Evolutionary conservation across 2,113 vertebrate species (phyloP).

Genomic region (Nesogale talazaci): DNA sequence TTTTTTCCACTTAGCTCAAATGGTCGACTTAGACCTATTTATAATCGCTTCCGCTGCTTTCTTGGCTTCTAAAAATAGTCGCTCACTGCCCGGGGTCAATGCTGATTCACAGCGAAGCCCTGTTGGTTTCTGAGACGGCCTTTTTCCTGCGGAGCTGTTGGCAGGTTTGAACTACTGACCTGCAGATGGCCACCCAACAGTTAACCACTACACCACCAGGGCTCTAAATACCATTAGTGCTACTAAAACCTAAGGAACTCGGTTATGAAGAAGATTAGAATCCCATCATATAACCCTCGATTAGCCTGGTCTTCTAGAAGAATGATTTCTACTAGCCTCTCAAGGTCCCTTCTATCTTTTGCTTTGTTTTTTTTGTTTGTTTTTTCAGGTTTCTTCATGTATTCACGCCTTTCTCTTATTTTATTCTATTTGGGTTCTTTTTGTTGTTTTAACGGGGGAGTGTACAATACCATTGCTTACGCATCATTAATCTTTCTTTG

Average conservation of each 20-base stretch:
- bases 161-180: too few species aligned
- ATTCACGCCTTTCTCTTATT: background rate
- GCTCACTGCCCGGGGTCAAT: too few species aligned
- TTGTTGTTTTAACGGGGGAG: background rate
- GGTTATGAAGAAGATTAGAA: background rate
- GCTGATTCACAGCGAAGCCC: too few species aligned
- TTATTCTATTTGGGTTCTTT: slow-evolving; percentile 11
- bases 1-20: background rate
- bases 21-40: background rate
- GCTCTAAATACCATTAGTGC: too few species aligned
- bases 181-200: too few species aligned
- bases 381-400: background rate
- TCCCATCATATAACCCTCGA: background rate
- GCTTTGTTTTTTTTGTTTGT: background rate
- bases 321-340: background rate
- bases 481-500: slow-evolving; percentile 1
- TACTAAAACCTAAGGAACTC: background rate
- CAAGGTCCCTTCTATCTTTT: background rate
- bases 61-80: background rate
- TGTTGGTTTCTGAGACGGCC: too few species aligned
- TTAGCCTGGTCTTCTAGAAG: background rate
- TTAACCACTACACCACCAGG: too few species aligned
- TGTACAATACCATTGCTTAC: background rate
- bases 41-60: background rate
- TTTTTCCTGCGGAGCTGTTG: too few species aligned